These are phyloP conservation scores for Leistus spinibarbis DNA, from an alignment of 2,888 invertebrate genomes.

Conservation along the genomic window DNA sequence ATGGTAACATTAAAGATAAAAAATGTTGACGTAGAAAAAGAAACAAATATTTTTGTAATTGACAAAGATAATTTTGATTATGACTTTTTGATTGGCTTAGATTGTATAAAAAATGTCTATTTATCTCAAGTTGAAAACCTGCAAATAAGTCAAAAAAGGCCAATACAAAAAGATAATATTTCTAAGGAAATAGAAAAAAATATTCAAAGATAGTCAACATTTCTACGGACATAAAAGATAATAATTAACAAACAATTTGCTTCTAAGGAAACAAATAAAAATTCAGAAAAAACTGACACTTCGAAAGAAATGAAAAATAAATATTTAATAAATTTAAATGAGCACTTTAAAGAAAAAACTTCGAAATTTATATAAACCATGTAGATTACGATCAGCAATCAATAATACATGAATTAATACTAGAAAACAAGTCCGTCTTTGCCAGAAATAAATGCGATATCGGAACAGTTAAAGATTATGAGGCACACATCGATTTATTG, in stretches of 20 bases:
- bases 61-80: conserved; percentile 34
- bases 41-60: conserved; percentile 41
- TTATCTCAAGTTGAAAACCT: conserved; percentile 24
- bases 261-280: neutral
- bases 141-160: conserved; percentile 31
- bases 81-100: conserved; percentile 28
- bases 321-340: conserved; percentile 14
- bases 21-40: conserved; percentile 12
- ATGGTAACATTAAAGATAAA: conserved; percentile 34
- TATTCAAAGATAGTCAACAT: conserved; percentile 1
- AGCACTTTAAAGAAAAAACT: conserved; percentile 10
- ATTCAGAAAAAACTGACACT: neutral
- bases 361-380: conserved; percentile 18
- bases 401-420: conserved; percentile 42
- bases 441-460: conserved; percentile 46
- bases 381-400: conserved; percentile 11
- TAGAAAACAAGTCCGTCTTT: conserved; percentile 43
- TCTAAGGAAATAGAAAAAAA: conserved; percentile 18
- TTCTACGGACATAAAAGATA: too few relatives aligned
- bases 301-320: too few relatives aligned
- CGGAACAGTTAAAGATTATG: conserved; percentile 44
- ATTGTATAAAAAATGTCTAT: conserved; percentile 15
- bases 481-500: conserved; percentile 43
- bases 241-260: neutral
- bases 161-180: conserved; percentile 11